Conservation (phyloP, 2,113 vertebrate species). For the Xenopus laevis region DNA sequence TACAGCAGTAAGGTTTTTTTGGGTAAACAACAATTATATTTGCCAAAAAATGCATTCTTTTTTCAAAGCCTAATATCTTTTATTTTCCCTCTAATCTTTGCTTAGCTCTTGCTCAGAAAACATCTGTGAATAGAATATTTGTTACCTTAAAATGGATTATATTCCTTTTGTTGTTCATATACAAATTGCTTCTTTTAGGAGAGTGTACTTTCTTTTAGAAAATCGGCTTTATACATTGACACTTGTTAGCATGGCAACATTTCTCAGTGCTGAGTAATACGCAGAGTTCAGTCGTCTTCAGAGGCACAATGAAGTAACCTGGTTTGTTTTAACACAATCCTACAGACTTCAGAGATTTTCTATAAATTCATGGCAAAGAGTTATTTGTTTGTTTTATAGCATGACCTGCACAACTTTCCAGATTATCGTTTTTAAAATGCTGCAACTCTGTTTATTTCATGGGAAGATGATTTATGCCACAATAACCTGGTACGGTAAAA, state of each 20-base stretch:
- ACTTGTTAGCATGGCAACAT: slow-evolving; percentile 3
- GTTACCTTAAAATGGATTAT: slow-evolving; percentile 5
- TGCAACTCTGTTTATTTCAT: too few species aligned
- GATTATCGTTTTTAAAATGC: too few species aligned
- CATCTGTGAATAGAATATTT: neutral
- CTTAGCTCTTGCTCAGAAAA: neutral
- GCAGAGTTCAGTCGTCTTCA: too few species aligned
- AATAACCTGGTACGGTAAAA: too few species aligned
- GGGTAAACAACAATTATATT: slow-evolving; percentile 15
- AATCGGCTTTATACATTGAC: neutral
- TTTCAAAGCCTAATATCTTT: slow-evolving; percentile 17
- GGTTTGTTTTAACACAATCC: too few species aligned
- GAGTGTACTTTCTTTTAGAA: neutral
- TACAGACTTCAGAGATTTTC: too few species aligned
- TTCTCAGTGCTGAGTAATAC: too few species aligned
- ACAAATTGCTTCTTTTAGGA: neutral
- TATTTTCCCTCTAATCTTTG: slow-evolving; percentile 12
- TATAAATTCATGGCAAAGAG: too few species aligned
- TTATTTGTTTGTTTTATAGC: too few species aligned
- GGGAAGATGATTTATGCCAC: too few species aligned
- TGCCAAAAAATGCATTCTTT: slow-evolving; percentile 7
- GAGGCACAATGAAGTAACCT: too few species aligned
- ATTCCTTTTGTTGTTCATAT: neutral
- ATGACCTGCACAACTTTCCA: too few species aligned
- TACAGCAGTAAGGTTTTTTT: neutral